A percentile compares a stretch with the other conserved stretches of the same genome.
Conservation (phyloP, 2,888 invertebrate species). For the Acanthopleura granulata region DNA sequence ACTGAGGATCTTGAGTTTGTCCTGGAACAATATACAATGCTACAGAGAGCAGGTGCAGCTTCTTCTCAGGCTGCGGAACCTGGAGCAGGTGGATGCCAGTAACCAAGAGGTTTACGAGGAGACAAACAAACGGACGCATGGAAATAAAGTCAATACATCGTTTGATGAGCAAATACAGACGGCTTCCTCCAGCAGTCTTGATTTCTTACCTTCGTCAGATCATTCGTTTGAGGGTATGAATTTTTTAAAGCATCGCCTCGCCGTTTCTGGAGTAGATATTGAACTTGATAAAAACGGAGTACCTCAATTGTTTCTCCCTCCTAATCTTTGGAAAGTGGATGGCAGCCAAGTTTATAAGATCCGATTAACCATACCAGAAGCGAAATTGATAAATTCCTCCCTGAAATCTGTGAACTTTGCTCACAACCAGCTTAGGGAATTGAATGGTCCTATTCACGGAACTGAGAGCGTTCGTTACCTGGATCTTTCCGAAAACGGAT, state of each 20-base stretch:
- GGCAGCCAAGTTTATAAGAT: not conserved
- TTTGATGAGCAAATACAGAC: not conserved
- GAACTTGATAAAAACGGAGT: too few relatives aligned
- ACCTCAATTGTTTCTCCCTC: not conserved
- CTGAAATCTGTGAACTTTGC: not conserved
- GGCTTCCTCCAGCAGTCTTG: not conserved
- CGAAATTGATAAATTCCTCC: not conserved
- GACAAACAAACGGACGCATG: not conserved
- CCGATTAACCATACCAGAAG: not conserved
- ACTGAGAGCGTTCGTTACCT: conserved; percentile 24
- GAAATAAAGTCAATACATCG: not conserved
- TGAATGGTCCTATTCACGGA: conserved; percentile 26
- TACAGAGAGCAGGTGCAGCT: not conserved
- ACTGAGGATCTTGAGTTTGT: not conserved
- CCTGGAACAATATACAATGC: not conserved
- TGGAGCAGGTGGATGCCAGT: not conserved
- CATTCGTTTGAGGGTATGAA: too few relatives aligned
- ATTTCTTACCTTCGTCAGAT: not conserved
- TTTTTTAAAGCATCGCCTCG: too few relatives aligned
- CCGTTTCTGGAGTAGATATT: too few relatives aligned
- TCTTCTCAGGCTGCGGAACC: not conserved
- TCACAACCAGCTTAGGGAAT: not conserved
- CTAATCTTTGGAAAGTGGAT: not conserved
- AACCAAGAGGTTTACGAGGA: not conserved
- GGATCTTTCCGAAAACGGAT: conserved; percentile 32